Percentiles rank a stretch among this genome's conserved stretches.
These are phyloP conservation scores for Didymodactylos carnosus DNA, from an alignment of 2,888 invertebrate genomes.

Conservation along the genomic window DNA sequence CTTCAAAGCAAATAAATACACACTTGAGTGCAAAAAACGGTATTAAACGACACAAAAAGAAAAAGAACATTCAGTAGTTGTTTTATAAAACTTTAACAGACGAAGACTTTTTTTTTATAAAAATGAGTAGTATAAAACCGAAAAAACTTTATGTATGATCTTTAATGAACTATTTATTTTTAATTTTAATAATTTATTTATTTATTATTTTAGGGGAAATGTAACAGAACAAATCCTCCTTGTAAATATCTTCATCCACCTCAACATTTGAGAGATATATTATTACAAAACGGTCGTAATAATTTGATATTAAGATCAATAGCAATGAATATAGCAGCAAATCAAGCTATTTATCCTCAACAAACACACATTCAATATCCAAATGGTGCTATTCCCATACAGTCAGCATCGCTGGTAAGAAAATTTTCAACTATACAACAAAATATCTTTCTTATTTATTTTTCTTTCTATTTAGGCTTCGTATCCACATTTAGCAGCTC, in stretches of 20 bases:
- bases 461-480: neutral
- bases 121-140: neutral
- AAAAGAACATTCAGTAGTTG: neutral
- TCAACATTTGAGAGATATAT: constrained; percentile 96
- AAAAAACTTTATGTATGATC: neutral
- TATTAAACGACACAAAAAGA: no score
- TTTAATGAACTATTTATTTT: neutral
- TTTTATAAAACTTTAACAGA: neutral
- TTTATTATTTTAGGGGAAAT: constrained; percentile 60
- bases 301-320: constrained; percentile 60
- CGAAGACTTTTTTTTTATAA: neutral
- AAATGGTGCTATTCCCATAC: neutral
- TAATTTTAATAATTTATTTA: neutral
- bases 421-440: no score
- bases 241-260: constrained; percentile 99
- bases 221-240: constrained; percentile 97
- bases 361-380: neutral
- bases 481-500: neutral
- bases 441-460: neutral
- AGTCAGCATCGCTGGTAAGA: neutral
- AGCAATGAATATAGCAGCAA: neutral
- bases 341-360: neutral
- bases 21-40: no score
- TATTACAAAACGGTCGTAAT: constrained; percentile 96
- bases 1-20: no score